Conservation (phyloP, 2,113 vertebrate species). For the Leiothrix lutea region DNA sequence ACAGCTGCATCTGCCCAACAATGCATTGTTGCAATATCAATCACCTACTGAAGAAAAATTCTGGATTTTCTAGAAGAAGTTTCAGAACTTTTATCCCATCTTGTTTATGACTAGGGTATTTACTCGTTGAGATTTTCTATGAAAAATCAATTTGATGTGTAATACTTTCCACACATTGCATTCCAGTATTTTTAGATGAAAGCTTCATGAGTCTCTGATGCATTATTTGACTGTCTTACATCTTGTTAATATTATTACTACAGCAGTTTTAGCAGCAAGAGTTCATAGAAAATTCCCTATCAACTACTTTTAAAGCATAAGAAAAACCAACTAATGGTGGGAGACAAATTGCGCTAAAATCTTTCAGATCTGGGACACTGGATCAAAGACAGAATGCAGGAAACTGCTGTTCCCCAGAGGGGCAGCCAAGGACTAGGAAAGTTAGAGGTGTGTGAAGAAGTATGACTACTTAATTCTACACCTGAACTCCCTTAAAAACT, state of each 20-base stretch:
- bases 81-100: background rate
- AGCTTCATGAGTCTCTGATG: background rate
- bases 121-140: background rate
- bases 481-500: background rate
- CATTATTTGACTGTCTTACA: background rate
- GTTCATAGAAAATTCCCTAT: background rate
- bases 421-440: background rate
- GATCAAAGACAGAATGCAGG: background rate
- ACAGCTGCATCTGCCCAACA: background rate
- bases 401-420: background rate
- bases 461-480: background rate
- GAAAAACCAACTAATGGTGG: background rate
- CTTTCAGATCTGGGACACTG: background rate
- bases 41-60: background rate
- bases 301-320: background rate
- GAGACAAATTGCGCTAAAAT: background rate
- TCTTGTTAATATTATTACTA: background rate
- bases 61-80: background rate
- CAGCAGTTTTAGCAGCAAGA: background rate
- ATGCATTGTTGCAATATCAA: background rate
- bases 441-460: background rate
- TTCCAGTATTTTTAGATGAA: background rate
- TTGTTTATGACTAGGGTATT: background rate
- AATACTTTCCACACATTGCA: background rate
- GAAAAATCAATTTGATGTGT: background rate